Evolutionary conservation across 2,113 vertebrate genomes (phyloP).

Genomic region (Nipponia nippon): DNA sequence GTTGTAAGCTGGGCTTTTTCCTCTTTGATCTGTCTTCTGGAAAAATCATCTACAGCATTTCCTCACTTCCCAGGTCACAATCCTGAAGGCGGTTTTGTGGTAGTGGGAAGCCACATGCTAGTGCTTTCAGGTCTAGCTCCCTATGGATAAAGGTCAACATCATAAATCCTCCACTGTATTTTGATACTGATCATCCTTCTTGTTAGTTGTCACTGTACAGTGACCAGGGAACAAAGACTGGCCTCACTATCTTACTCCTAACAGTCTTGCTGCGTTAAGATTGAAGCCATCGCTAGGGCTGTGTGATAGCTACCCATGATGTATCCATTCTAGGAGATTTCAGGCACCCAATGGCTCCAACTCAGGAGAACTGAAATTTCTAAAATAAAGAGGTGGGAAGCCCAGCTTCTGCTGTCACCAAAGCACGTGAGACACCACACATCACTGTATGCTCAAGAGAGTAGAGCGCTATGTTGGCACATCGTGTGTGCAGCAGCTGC

Average conservation of each 20-base stretch:
- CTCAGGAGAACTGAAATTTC: background rate
- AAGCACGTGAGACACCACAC: background rate
- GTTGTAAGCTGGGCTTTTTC: background rate
- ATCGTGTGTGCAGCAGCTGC: background rate
- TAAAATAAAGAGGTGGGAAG: background rate
- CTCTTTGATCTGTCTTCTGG: background rate
- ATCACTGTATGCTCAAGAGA: background rate
- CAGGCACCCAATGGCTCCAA: background rate
- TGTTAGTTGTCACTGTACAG: background rate
- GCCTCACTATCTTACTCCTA: background rate
- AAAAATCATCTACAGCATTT: background rate
- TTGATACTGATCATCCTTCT: background rate
- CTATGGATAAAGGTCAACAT: background rate
- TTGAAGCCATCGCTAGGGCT: background rate
- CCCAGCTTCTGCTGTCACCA: background rate
- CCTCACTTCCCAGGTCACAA: background rate
- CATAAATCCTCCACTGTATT: background rate
- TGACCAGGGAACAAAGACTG: background rate
- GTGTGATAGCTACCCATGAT: background rate
- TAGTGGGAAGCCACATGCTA: background rate
- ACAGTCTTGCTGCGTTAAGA: accelerated
- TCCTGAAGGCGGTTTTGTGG: background rate
- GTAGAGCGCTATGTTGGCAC: background rate
- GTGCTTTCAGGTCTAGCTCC: background rate
- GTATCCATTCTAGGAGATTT: background rate